Evolutionary conservation across 1,140 invertebrate genomes (phyloP).

Genomic region (Drosophila pectinifera): DNA sequence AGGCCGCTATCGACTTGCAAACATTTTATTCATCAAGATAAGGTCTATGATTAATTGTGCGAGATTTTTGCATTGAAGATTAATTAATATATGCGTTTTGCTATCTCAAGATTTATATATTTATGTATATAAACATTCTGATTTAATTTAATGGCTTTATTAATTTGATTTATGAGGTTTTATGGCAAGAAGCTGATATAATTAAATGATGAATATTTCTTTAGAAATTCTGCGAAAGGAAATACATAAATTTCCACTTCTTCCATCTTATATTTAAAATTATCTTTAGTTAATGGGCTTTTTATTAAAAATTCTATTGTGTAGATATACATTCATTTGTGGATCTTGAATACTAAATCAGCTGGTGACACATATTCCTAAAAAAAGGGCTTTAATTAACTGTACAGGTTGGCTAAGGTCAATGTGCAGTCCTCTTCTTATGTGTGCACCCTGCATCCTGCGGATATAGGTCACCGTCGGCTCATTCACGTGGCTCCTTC

Average conservation of each 20-base stretch:
- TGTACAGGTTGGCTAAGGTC: conserved; percentile 53
- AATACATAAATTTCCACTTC: too few relatives aligned
- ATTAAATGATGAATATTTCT: neutral
- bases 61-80: neutral
- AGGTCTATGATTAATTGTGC: neutral
- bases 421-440: conserved; percentile 43
- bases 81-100: neutral
- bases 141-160: conserved; percentile 4
- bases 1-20: neutral
- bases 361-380: conserved; percentile 13
- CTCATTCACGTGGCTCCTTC: conserved; percentile 25
- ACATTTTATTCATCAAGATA: conserved; percentile 4
- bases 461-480: conserved; percentile 56
- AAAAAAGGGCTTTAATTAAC: conserved; percentile 54
- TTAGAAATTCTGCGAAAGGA: too few relatives aligned
- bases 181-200: neutral
- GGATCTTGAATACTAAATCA: conserved; percentile 2
- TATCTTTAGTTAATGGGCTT: too few relatives aligned
- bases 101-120: conserved; percentile 4
- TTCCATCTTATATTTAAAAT: too few relatives aligned
- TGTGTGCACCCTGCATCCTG: conserved; percentile 52
- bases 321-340: neutral
- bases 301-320: neutral
- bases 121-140: neutral
- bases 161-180: conserved; percentile 2